Base-by-base conservation (phyloP, 2,113 vertebrate genomes). In the Tichodroma muraria region DNA sequence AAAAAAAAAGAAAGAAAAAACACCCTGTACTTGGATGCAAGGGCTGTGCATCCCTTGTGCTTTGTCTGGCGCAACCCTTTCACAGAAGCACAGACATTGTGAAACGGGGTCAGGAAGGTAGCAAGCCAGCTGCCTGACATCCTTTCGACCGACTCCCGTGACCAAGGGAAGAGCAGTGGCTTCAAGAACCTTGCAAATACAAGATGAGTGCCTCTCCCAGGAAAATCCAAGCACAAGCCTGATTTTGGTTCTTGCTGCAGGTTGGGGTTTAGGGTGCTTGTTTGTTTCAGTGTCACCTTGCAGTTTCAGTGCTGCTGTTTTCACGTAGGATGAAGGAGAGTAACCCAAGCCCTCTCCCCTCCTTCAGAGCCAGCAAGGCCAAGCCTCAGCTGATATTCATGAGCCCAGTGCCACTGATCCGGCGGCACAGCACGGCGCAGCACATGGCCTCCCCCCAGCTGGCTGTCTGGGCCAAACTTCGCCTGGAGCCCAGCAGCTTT, bases 51-150 rank as follows among this genome's bases (percentile, higher is more conserved):
- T 90, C 93, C 76, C 93, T 94, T 65, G 85, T 92, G 94, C 93
- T 96, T 97, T 95, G 96, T 97, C 93, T 97, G 85, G 69, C 11
- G 13, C 82, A 95, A 65, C 31, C 91, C 85, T 97, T 97, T 96
- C 93, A 96, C 69, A 95, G 83, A 95, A 91, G 85, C 30, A 3
- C 72, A 95, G 90, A 96, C 94, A 84, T 94, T 97, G 93, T 96
- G 90, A 94, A 97, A 88, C 0, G 77, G 88, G 96, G 96, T 97
- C 96, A 97, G 93, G 82, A 97, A 97, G 88, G 95, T 95, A 97
- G 95, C 92, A 84, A 95, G 93, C 88, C 96, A 97, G 96, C 93
- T 95, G 96, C 90, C 88, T 93, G 85, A 96, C 88, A 93, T 68
- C 40, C 72, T 94, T 85, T 88, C 11, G 14, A 63, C 52, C 33